Conservation (phyloP, 1,140 invertebrate genomes). For the Bacillus rossius region DNA sequence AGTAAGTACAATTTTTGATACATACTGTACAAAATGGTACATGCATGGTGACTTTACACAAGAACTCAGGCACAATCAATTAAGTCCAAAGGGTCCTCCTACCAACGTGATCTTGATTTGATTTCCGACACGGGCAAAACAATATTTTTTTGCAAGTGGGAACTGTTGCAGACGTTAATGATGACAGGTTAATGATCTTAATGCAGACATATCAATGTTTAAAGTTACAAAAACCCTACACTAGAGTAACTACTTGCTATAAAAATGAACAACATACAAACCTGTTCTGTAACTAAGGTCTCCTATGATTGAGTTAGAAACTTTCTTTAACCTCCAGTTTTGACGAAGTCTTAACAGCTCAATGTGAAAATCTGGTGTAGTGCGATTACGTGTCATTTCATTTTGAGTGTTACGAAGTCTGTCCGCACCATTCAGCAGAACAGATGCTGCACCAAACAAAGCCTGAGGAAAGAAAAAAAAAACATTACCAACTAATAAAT, state of each 20-base stretch:
- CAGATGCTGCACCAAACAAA: conserved; percentile 71
- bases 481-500: neutral
- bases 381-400: conserved; percentile 54
- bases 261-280: neutral
- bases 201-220: no score
- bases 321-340: conserved; percentile 94
- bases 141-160: no score
- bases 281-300: conserved; percentile 89
- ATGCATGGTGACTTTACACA: no score
- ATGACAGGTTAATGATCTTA: no score
- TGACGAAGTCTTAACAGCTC: conserved; percentile 85
- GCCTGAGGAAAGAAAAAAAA: conserved; percentile 45
- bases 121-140: no score
- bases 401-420: conserved; percentile 72
- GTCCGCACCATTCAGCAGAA: conserved; percentile 80
- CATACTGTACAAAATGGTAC: no score
- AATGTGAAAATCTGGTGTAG: conserved; percentile 79
- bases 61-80: no score
- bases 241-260: neutral
- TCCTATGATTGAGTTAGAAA: conserved; percentile 91
- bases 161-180: no score
- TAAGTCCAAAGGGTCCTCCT: no score
- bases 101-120: no score
- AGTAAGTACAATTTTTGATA: no score
- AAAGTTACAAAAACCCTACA: no score